A percentile compares a stretch with the other conserved stretches of the same genome.
phyloP scores from a whole-genome alignment of 2,888 invertebrate genomes.

The Parnassius smintheus region DNA sequence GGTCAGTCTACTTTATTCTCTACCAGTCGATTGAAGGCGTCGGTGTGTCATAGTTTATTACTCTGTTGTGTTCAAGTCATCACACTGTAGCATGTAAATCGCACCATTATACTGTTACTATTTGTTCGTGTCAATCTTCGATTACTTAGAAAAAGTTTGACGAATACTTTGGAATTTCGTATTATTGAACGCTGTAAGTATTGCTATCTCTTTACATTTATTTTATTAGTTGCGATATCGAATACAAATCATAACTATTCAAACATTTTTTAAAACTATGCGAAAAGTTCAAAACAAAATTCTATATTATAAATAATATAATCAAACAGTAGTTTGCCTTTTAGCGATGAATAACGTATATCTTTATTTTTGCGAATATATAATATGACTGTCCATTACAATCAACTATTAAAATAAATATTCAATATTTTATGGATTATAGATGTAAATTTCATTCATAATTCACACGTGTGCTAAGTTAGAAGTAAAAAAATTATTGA shows the following conservation, averaged over 20 bases:
- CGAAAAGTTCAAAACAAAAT: too few species aligned
- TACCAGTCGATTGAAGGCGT: slow-evolving; percentile 77
- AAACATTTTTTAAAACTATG: too few species aligned
- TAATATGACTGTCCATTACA: background rate
- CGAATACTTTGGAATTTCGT: slow-evolving; percentile 5
- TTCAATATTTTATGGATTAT: background rate
- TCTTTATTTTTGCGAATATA: background rate
- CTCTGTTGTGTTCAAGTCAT: slow-evolving; percentile 60
- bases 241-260: too few species aligned
- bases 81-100: slow-evolving; percentile 67
- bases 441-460: too few species aligned
- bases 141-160: slow-evolving; percentile 25
- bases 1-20: slow-evolving; percentile 66
- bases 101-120: slow-evolving; percentile 61
- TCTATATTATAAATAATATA: too few species aligned
- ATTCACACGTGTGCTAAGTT: too few species aligned
- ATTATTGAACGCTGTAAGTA: slow-evolving; percentile 14
- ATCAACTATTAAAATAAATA: background rate
- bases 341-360: background rate
- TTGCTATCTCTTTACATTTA: background rate
- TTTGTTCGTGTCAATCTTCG: slow-evolving; percentile 50
- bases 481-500: background rate
- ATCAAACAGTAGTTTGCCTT: too few species aligned
- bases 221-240: background rate
- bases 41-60: slow-evolving; percentile 78